Percentiles rank a stretch among this genome's conserved stretches.
phyloP scores from a whole-genome alignment of 2,888 invertebrate genomes.

The Scotopteryx bipunctaria region DNA sequence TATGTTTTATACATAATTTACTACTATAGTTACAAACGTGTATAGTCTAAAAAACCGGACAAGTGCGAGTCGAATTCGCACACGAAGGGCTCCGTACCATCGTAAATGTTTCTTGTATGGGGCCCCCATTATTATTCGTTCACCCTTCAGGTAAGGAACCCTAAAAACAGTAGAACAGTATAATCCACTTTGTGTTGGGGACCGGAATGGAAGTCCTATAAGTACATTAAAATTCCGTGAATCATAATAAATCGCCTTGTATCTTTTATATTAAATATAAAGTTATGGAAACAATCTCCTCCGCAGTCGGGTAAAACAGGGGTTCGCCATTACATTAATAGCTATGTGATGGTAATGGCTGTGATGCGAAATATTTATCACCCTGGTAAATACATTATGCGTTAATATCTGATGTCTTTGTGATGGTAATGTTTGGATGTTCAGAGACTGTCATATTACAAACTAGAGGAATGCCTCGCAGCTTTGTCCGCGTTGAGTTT shows the following conservation, averaged over 20 bases:
- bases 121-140: too few relatives aligned
- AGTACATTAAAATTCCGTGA: conserved; percentile 35
- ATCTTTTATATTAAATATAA: conserved; percentile 41
- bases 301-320: too few relatives aligned
- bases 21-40: too few relatives aligned
- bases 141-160: too few relatives aligned
- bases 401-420: conserved; percentile 1
- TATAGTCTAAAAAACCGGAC: too few relatives aligned
- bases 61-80: too few relatives aligned
- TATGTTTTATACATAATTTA: too few relatives aligned
- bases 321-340: conserved; percentile 66
- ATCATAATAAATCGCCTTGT: conserved; percentile 38
- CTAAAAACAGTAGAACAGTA: not conserved
- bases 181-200: not conserved
- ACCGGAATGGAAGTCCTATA: not conserved
- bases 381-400: not conserved
- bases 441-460: too few relatives aligned
- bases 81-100: too few relatives aligned
- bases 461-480: too few relatives aligned
- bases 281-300: conserved; percentile 50
- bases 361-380: conserved; percentile 9
- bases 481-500: too few relatives aligned
- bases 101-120: too few relatives aligned
- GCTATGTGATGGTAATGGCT: conserved; percentile 29
- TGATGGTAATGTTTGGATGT: conserved; percentile 5